Evolutionary conservation across 1,140 invertebrate genomes (phyloP), one percentile per base, ranked within the genome.

Genomic region (Drosophila eugracilis): DNA sequence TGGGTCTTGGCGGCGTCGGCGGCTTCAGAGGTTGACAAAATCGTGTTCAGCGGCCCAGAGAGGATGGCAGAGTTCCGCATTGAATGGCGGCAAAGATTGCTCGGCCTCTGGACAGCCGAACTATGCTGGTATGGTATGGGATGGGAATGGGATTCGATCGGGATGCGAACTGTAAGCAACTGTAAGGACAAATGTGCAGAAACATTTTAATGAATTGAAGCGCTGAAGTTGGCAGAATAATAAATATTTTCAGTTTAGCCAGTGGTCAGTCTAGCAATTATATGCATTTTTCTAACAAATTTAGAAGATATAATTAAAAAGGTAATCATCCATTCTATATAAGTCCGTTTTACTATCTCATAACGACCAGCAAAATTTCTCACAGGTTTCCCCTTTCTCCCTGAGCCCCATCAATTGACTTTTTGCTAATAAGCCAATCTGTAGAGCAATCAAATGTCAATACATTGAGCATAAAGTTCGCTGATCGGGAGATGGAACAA

Each of bases 51-150:
- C 52, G 58, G 50, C 53, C 53, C 34, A 70, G 49, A n/a, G n/a
- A n/a, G n/a, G n/a, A n/a, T n/a, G n/a, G n/a, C n/a, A n/a, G n/a
- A 70, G 80, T 84, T 84, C 80, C 80, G 80, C 80, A 86, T 84
- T 84, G 80, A 84, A 72, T 72, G 58, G 80, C 55, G 17, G 74
- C 45, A 39, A 72, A 59, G 75, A 78, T 78, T 76, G 75, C 26
- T 63, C 39, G 67, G 74, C 78, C 60, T 24, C 60, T 34, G 78
- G 66, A 57, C 65, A 72, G 63, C 28, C 39, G 36, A 84, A 67
- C 80, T 75, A 84, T 84, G 79, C 76, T 58, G 47, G 39, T 28
- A 39, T 53, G 59, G 47, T 12, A 48, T 65, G 34, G 39, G 30
- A 49, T 48, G 70, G 67, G 44, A n/a, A n/a, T n/a, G n/a, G 26